A percentile compares a stretch with the other conserved stretches of the same genome.
Evolutionary conservation across 2,797 vertebrate genomes (phyloP).

Genomic region (Selene dorsalis): DNA sequence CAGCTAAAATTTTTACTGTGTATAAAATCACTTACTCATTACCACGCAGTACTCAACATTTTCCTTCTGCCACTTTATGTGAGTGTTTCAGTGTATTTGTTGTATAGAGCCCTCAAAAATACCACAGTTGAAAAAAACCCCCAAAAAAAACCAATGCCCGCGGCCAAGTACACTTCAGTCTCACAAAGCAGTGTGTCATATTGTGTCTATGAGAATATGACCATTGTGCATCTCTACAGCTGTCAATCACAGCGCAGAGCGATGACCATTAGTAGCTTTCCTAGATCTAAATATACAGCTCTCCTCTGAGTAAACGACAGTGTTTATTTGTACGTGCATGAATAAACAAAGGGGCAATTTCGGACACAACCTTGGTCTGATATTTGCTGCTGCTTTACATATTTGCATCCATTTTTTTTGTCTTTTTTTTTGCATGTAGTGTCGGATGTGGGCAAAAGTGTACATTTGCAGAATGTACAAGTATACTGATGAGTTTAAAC

Average conservation of each 20-base stretch:
- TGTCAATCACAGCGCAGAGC: background rate
- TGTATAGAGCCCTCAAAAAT: background rate
- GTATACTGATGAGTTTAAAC: background rate
- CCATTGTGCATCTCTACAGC: background rate
- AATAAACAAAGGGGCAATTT: background rate
- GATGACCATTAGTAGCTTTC: no score
- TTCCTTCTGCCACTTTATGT: background rate
- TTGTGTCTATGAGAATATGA: background rate
- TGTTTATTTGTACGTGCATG: background rate
- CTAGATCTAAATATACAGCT: no score
- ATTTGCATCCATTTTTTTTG: no score
- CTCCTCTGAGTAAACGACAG: no score
- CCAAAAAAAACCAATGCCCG: background rate
- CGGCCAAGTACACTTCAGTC: background rate
- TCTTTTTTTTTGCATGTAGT: no score
- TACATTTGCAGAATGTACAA: background rate
- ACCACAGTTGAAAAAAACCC: no score
- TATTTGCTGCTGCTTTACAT: background rate
- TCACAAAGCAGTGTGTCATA: background rate
- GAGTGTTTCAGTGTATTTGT: background rate
- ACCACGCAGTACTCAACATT: background rate
- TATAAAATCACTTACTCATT: background rate
- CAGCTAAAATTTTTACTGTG: background rate
- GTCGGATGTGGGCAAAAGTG: no score
- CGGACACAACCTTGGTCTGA: background rate